Evolutionary conservation across 2,113 vertebrate genomes (phyloP).

Genomic region (Micronycteris hirsuta): DNA sequence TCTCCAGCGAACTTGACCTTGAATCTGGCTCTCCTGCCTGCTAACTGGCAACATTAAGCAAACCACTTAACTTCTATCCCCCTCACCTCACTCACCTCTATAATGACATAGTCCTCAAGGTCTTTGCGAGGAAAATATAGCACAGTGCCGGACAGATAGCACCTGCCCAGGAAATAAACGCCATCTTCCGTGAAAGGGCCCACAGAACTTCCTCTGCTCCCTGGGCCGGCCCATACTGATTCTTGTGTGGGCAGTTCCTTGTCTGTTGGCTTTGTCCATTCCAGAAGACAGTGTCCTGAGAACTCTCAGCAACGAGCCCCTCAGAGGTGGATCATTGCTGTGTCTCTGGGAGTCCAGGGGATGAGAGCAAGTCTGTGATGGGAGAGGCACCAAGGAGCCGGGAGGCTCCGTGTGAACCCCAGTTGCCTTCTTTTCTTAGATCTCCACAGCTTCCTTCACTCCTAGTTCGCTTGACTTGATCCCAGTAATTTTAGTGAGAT

Average conservation of each 20-base stretch:
- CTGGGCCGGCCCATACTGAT: not conserved
- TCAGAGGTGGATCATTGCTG: no score
- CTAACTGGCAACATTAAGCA: not conserved
- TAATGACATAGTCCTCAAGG: not conserved
- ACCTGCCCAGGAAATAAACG: not conserved
- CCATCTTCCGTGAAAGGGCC: not conserved
- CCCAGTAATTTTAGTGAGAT: not conserved
- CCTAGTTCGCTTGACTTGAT: not conserved
- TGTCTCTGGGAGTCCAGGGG: not conserved
- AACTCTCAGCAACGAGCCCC: not conserved
- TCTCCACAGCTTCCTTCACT: not conserved
- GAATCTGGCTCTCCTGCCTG: not conserved
- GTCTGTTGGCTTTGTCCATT: not conserved
- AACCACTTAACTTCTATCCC: not conserved
- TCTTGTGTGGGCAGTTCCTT: not conserved
- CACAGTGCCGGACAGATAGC: not conserved
- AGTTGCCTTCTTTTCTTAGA: not conserved
- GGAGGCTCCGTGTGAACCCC: not conserved
- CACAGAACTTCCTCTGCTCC: not conserved
- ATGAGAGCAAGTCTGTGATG: not conserved
- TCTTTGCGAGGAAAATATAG: not conserved
- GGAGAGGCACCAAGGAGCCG: not conserved
- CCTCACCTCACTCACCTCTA: not conserved
- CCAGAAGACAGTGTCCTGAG: not conserved
- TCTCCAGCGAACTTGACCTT: not conserved